Conservation (phyloP, 1,140 invertebrate genomes). For the Zaprionus taronus region DNA sequence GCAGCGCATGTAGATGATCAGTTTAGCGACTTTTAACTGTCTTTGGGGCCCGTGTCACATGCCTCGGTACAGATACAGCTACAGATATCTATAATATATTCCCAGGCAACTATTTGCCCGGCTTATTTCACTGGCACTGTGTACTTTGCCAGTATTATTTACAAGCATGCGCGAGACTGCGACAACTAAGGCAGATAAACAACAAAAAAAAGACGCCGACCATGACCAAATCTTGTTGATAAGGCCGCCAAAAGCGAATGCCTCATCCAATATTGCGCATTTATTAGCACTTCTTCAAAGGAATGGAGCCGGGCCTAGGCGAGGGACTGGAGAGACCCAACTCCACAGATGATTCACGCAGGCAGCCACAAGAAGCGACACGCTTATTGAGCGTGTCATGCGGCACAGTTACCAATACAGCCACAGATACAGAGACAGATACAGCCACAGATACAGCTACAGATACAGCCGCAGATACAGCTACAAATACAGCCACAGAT, state of each 20-base stretch:
- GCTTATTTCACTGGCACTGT: constrained; percentile 57
- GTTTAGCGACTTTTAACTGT: constrained; percentile 23
- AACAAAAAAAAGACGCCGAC: constrained; percentile 18
- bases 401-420: constrained; percentile 16
- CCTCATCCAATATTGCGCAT: constrained; percentile 23
- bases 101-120: constrained; percentile 53
- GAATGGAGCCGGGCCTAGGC: constrained; percentile 12
- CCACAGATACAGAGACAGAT: constrained; percentile 10
- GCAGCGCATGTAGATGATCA: constrained; percentile 55
- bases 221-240: constrained; percentile 47
- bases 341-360: constrained; percentile 53
- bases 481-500: constrained; percentile 3
- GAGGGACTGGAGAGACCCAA: neutral
- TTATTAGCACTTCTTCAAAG: constrained; percentile 49
- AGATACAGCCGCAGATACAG: neutral
- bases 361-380: constrained; percentile 43
- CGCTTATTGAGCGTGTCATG: constrained; percentile 57
- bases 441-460: constrained; percentile 1
- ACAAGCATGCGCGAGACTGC: constrained; percentile 60
- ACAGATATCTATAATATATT: constrained; percentile 20
- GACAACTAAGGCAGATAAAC: constrained; percentile 56
- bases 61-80: constrained; percentile 14
- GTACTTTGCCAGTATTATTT: constrained; percentile 66
- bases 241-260: constrained; percentile 23
- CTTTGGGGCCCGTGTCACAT: constrained; percentile 59